Conservation (phyloP, 2,797 vertebrate genomes). For the Poeciliopsis gracilis region DNA sequence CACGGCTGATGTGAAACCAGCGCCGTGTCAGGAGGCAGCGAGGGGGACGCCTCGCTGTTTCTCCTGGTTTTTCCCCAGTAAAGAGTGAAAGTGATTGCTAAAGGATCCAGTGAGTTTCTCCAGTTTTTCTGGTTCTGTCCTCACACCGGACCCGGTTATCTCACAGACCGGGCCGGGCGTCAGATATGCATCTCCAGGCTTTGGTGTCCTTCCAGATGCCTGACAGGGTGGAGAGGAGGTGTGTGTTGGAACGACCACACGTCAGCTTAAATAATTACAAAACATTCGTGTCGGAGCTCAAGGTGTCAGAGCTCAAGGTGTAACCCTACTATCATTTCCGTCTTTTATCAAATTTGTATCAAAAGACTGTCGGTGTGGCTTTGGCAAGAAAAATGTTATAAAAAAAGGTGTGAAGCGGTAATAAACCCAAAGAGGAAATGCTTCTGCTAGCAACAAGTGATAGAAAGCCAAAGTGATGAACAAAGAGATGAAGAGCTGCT, state of each 20-base stretch:
- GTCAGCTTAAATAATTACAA: neutral
- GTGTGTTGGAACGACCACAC: slow-evolving; percentile 3
- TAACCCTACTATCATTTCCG: neutral
- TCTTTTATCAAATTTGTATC: neutral
- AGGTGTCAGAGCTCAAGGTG: neutral
- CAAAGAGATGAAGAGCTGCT: neutral
- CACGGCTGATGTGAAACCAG: slow-evolving; percentile 1
- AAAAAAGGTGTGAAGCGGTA: slow-evolving; percentile 5
- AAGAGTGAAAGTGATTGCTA: slow-evolving; percentile 40
- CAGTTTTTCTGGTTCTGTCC: slow-evolving; percentile 48
- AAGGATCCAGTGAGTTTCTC: slow-evolving; percentile 67
- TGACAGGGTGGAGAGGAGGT: slow-evolving; percentile 56
- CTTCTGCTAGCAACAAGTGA: slow-evolving; percentile 2
- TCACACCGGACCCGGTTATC: no score
- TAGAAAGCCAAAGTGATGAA: neutral
- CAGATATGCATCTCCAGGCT: slow-evolving; percentile 74
- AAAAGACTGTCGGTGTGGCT: neutral
- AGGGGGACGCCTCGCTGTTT: neutral
- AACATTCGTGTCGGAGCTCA: neutral
- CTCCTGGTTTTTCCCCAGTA: neutral
- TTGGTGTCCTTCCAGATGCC: slow-evolving; percentile 66
- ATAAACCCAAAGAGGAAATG: slow-evolving; percentile 19
- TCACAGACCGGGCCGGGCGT: slow-evolving; percentile 21
- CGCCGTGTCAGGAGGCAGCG: neutral
- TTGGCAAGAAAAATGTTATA: neutral